A percentile compares a stretch with the other conserved stretches of the same genome.
Evolutionary conservation across 1,140 invertebrate genomes (phyloP).

Genomic region (Panagrolaimus sp.): DNA sequence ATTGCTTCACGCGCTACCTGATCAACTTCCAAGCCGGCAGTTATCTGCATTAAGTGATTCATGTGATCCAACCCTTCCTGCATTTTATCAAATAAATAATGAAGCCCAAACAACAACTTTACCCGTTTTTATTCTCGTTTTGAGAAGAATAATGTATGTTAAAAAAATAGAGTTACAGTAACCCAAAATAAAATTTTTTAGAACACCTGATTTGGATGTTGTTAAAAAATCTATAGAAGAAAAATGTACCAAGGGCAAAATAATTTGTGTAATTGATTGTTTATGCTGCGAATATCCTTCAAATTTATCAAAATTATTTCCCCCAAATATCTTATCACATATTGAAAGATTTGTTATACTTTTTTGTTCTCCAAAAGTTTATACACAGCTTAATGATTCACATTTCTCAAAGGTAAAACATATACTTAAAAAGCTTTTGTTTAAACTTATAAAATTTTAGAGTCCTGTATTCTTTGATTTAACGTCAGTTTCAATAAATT

Average conservation of each 20-base stretch:
- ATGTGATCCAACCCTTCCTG: slow-evolving; percentile 10
- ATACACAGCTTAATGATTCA: slow-evolving; percentile 16
- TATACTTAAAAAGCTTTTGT: background rate
- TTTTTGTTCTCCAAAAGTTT: slow-evolving; percentile 19
- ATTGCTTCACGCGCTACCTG: slow-evolving; percentile 18
- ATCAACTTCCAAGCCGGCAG: slow-evolving; percentile 9
- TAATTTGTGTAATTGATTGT: slow-evolving; percentile 24
- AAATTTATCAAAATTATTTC: slow-evolving; percentile 16
- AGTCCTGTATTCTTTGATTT: slow-evolving; percentile 15
- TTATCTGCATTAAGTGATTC: slow-evolving; percentile 3
- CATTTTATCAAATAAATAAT: slow-evolving; percentile 13
- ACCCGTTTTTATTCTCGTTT: slow-evolving; percentile 17
- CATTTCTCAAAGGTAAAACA: slow-evolving; percentile 18
- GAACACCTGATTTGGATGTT: slow-evolving; percentile 18
- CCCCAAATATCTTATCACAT: slow-evolving; percentile 15
- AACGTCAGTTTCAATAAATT: slow-evolving; percentile 6
- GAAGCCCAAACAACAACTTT: slow-evolving; percentile 5
- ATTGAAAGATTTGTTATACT: slow-evolving; percentile 20
- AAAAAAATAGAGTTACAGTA: too few relatives aligned
- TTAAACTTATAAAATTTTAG: background rate
- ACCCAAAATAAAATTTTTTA: background rate
- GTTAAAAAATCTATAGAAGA: slow-evolving; percentile 20
- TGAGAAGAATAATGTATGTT: slow-evolving; percentile 20
- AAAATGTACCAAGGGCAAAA: slow-evolving; percentile 20
- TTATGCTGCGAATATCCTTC: slow-evolving; percentile 21